Conservation (phyloP, 2,797 vertebrate species). For the Parauchenoglanis ngamensis region DNA sequence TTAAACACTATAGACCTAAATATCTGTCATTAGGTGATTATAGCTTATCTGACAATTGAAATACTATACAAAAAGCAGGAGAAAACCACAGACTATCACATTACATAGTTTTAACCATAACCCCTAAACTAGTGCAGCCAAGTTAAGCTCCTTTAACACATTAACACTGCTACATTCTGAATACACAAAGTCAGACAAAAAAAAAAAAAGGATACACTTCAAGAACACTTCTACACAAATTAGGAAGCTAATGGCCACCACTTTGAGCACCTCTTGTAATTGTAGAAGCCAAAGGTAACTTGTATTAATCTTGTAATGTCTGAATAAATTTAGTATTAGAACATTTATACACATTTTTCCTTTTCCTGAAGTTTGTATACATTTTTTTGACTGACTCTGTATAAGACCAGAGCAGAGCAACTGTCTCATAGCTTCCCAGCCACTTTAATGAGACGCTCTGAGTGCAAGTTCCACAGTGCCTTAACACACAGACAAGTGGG, state of each 20-base stretch:
- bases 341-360: too few relatives aligned
- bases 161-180: background rate
- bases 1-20: background rate
- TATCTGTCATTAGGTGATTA: too few relatives aligned
- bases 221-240: too few relatives aligned
- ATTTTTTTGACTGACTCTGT: too few relatives aligned
- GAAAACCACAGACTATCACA: background rate
- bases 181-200: too few relatives aligned
- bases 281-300: too few relatives aligned
- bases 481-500: constrained; percentile 23
- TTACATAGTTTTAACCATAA: background rate
- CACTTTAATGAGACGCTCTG: background rate
- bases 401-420: background rate
- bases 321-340: too few relatives aligned
- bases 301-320: too few relatives aligned
- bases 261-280: too few relatives aligned
- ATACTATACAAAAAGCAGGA: background rate
- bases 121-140: background rate
- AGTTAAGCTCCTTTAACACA: background rate
- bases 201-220: too few relatives aligned
- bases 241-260: too few relatives aligned
- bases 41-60: background rate
- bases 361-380: too few relatives aligned
- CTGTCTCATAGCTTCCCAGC: background rate
- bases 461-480: background rate